These are phyloP conservation scores for Arion vulgaris DNA, from an alignment of 1,140 invertebrate genomes.

Conservation along the genomic window DNA sequence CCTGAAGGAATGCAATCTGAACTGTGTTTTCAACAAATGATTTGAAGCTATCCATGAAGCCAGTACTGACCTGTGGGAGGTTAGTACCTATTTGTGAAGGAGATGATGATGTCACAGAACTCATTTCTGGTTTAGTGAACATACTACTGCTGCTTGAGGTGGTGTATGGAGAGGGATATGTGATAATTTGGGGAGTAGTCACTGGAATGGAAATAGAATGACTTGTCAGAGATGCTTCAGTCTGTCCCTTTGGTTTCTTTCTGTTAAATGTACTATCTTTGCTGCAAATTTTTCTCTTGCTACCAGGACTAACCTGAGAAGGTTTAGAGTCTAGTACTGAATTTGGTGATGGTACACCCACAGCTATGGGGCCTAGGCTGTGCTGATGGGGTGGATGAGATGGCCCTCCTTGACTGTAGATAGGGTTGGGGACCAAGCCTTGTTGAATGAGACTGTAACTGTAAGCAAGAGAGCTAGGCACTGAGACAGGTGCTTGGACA, in stretches of 20 bases:
- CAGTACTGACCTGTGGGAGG: slow-evolving; percentile 73
- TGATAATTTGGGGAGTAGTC: slow-evolving; percentile 73
- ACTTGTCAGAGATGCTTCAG: slow-evolving; percentile 48
- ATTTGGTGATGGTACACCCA: slow-evolving; percentile 42
- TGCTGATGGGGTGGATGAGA: slow-evolving; percentile 37
- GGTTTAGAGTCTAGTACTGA: slow-evolving; percentile 39
- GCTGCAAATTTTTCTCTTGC: slow-evolving; percentile 47
- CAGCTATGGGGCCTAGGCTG: slow-evolving; percentile 27
- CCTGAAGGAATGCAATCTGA: slow-evolving; percentile 69
- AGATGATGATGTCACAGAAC: slow-evolving; percentile 63
- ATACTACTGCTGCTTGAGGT: slow-evolving; percentile 58
- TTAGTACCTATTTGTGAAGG: slow-evolving; percentile 74
- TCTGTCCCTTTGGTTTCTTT: slow-evolving; percentile 51
- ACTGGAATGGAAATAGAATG: slow-evolving; percentile 75
- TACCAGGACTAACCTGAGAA: slow-evolving; percentile 78
- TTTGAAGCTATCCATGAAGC: slow-evolving; percentile 69
- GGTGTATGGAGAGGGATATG: slow-evolving; percentile 79
- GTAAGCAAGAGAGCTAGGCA: slow-evolving; percentile 56
- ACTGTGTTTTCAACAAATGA: slow-evolving; percentile 72
- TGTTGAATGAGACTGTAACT: slow-evolving; percentile 72
- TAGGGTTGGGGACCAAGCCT: slow-evolving; percentile 73
- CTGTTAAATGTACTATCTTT: slow-evolving; percentile 27
- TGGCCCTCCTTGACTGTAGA: slow-evolving; percentile 64
- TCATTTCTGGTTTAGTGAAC: slow-evolving; percentile 27
- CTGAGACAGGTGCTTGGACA: slow-evolving; percentile 64